A percentile compares a stretch with the other conserved stretches of the same genome.
These are phyloP conservation scores for Anagrus nilaparvatae DNA, from an alignment of 1,140 invertebrate genomes.

Conservation along the genomic window DNA sequence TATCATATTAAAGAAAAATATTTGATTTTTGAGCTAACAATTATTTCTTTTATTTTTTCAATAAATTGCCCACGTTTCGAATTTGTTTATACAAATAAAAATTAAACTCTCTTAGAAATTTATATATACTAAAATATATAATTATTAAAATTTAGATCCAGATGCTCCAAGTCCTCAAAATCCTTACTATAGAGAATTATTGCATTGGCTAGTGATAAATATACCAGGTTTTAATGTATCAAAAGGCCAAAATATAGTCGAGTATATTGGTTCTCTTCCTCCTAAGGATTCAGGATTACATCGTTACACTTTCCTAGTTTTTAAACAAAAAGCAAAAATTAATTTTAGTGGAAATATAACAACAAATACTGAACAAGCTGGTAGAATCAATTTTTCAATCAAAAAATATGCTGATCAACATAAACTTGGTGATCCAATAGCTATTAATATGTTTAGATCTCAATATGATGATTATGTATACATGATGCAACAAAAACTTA, in stretches of 20 bases:
- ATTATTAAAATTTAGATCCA: background rate
- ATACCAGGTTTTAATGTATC: background rate
- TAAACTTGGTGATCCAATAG: background rate
- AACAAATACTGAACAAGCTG: background rate
- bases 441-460: background rate
- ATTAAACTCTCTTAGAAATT: background rate
- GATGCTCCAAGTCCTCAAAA: background rate
- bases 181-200: background rate
- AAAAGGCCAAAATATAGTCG: background rate
- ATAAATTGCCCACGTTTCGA: background rate
- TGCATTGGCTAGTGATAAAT: background rate
- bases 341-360: background rate
- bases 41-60: background rate
- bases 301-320: background rate
- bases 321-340: background rate
- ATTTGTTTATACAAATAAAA: background rate
- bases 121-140: background rate
- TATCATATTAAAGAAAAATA: background rate
- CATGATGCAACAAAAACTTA: background rate
- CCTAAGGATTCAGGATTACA: background rate
- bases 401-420: background rate
- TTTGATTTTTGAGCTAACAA: background rate
- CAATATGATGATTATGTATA: conserved; percentile 2
- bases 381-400: background rate
- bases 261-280: background rate